Conservation (phyloP, 1,140 invertebrate genomes). For the Nomia melanderi region DNA sequence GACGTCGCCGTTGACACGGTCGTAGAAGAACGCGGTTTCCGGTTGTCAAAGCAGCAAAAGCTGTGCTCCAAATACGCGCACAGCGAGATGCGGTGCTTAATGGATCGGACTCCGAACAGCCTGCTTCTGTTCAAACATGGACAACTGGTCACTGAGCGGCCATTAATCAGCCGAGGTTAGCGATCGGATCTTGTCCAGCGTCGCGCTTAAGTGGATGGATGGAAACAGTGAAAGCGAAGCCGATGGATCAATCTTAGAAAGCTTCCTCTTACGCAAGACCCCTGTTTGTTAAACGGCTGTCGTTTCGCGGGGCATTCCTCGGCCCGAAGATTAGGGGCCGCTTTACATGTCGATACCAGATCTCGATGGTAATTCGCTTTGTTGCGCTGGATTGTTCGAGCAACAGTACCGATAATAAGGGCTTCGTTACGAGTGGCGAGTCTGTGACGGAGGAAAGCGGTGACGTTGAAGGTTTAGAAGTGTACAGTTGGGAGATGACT, state of each 20-base stretch:
- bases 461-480: too few relatives aligned
- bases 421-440: too few relatives aligned
- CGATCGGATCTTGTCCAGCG: background rate
- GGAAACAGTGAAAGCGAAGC: conserved; percentile 13
- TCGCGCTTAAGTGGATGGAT: background rate
- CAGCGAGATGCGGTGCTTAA: background rate
- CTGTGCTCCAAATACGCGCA: background rate
- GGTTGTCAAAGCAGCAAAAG: conserved; percentile 6
- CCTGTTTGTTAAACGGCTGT: background rate
- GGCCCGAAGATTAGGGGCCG: too few relatives aligned
- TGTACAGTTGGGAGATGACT: too few relatives aligned
- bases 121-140: conserved; percentile 25
- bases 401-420: too few relatives aligned
- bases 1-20: background rate
- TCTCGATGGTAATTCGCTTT: too few relatives aligned
- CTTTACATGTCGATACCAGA: too few relatives aligned
- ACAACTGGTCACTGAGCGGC: background rate
- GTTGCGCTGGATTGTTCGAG: too few relatives aligned
- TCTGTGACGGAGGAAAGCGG: too few relatives aligned
- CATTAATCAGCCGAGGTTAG: conserved; percentile 4
- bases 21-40: background rate
- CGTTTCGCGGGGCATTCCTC: background rate
- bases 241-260: conserved; percentile 2
- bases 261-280: background rate
- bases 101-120: background rate